Percentiles rank a stretch among this genome's conserved stretches.
Conservation (phyloP, 1,140 invertebrate species). For the Aphelenchoides fujianensis region DNA sequence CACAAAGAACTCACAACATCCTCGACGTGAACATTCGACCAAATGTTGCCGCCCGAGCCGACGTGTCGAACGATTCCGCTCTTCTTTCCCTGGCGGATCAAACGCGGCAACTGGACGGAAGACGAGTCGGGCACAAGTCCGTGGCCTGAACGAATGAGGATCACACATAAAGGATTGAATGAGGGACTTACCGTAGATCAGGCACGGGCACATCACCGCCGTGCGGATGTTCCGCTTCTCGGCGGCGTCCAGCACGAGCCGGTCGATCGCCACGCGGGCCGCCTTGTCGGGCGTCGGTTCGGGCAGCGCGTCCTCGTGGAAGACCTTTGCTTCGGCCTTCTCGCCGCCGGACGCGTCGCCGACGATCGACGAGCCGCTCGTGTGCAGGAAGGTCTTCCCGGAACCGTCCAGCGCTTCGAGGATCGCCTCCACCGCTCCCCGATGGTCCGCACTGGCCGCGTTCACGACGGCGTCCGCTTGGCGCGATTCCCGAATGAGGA, state of each 20-base stretch:
- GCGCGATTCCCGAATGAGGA: not conserved
- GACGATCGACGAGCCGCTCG: slow-evolving; percentile 16
- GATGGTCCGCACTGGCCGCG: slow-evolving; percentile 17
- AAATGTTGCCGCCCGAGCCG: slow-evolving; percentile 23
- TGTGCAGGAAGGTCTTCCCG: slow-evolving; percentile 22
- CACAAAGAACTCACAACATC: too few relatives aligned
- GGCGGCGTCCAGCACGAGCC: slow-evolving; percentile 6
- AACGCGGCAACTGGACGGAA: slow-evolving; percentile 6
- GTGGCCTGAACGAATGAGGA: too few relatives aligned
- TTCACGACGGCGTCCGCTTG: slow-evolving; percentile 11
- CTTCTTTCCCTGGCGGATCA: slow-evolving; percentile 16
- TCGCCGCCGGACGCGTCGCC: slow-evolving; percentile 25
- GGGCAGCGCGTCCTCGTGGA: slow-evolving; percentile 22
- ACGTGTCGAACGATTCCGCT: slow-evolving; percentile 11
- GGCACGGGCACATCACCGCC: slow-evolving; percentile 17
- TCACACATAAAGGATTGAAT: too few relatives aligned
- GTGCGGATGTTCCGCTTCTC: slow-evolving; percentile 20
- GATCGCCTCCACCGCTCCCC: slow-evolving; percentile 3
- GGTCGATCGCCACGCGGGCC: slow-evolving; percentile 16
- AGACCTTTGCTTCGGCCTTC: slow-evolving; percentile 13
- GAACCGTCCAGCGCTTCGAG: slow-evolving; percentile 11
- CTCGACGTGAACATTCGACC: slow-evolving; percentile 23
- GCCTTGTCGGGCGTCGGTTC: slow-evolving; percentile 20
- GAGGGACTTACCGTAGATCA: slow-evolving; percentile 4
- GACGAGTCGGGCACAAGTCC: not conserved